A percentile compares a stretch with the other conserved stretches of the same genome.
Conservation (phyloP, 2,113 vertebrate species). For the Hypocryptadius cinnamomeus region DNA sequence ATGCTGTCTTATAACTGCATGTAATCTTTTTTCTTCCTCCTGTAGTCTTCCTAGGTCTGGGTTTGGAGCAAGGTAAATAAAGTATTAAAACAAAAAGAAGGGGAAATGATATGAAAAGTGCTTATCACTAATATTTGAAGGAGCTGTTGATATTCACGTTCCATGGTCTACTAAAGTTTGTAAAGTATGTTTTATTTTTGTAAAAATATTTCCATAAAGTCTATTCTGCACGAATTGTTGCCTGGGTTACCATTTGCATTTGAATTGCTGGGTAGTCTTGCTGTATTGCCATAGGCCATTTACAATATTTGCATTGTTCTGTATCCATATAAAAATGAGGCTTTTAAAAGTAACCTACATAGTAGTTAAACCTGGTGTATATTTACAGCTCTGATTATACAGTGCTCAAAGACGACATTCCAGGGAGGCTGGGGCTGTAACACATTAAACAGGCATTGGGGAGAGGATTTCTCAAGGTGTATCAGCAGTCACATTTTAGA, state of each 20-base stretch:
- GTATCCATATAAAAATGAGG: not conserved
- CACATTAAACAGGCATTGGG: not conserved
- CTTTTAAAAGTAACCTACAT: conserved; percentile 2
- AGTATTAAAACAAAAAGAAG: not conserved
- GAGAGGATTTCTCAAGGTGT: not conserved
- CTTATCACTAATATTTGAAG: not conserved
- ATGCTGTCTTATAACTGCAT: not conserved
- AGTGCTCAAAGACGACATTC: not conserved
- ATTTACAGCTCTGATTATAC: not conserved
- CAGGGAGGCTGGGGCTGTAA: not conserved
- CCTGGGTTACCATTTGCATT: not conserved
- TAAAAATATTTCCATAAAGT: not conserved
- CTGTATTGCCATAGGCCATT: not conserved
- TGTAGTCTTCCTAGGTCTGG: not conserved
- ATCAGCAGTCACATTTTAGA: too few relatives aligned
- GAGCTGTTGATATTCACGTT: not conserved
- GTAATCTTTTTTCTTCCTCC: not conserved
- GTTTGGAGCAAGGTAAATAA: not conserved
- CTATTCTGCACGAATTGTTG: not conserved
- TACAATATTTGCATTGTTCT: conserved; percentile 10
- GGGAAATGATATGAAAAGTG: accelerated
- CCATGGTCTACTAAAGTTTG: not conserved
- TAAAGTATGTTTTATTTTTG: not conserved
- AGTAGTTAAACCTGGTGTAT: not conserved
- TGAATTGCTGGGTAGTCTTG: not conserved